Conservation (phyloP, 2,797 vertebrate genomes). For the Cheirogaleus major region DNA sequence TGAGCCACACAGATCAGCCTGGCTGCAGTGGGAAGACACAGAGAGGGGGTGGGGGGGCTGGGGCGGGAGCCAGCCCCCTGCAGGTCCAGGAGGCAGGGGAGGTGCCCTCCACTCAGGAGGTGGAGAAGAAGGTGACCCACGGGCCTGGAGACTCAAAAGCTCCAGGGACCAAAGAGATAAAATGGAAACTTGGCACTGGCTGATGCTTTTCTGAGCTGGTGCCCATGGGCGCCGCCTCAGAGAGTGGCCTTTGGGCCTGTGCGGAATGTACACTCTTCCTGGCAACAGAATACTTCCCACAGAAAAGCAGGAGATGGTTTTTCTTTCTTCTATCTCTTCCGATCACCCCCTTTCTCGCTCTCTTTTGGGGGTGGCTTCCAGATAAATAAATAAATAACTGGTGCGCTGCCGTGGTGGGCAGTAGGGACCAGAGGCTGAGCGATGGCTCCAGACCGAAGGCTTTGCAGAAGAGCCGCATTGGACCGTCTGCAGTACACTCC, state of each 20-base stretch:
- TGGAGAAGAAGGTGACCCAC: not conserved
- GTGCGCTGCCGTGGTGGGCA: fast-evolving
- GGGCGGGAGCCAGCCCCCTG: not conserved
- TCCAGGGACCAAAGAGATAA: not conserved
- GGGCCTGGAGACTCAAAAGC: not conserved
- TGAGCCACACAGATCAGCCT: not conserved
- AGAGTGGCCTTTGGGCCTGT: not conserved
- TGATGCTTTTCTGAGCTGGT: not conserved
- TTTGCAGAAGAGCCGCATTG: fast-evolving
- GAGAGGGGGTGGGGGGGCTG: not conserved
- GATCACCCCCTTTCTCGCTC: not conserved
- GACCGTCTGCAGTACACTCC: fast-evolving
- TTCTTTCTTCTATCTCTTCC: not conserved
- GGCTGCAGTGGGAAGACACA: not conserved
- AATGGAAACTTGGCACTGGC: not conserved
- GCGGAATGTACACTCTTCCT: not conserved
- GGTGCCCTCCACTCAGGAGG: not conserved
- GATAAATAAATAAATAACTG: not conserved
- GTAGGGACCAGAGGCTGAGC: not conserved
- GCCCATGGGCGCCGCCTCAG: fast-evolving
- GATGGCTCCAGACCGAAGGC: not conserved
- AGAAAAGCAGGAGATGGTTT: not conserved
- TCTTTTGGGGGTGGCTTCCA: not conserved
- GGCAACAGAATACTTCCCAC: not conserved
- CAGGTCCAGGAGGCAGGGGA: not conserved